Conservation (phyloP, 2,888 invertebrate species). For the Callinectes sapidus region DNA sequence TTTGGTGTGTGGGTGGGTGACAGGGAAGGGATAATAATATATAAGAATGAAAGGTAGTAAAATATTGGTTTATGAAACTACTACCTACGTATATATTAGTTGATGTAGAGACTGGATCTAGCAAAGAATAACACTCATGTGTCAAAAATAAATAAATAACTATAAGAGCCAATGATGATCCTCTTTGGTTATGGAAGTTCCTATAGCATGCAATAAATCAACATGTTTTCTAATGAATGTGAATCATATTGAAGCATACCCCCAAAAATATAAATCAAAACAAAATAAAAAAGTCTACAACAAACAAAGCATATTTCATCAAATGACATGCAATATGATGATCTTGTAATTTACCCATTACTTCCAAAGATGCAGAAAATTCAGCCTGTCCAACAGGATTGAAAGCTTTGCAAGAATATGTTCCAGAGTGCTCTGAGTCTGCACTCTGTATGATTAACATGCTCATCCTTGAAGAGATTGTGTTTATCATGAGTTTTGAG, state of each 20-base stretch:
- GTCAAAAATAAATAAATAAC: neutral
- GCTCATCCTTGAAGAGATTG: constrained; percentile 72
- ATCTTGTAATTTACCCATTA: constrained; percentile 72
- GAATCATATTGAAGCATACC: neutral
- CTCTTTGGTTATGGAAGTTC: neutral
- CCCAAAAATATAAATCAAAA: neutral
- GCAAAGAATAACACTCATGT: neutral
- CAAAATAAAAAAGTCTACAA: constrained; percentile 63
- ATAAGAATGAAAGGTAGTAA: neutral
- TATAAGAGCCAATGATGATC: constrained; percentile 3
- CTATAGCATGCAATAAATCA: constrained; percentile 2
- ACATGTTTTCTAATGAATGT: neutral
- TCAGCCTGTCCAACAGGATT: constrained; percentile 79
- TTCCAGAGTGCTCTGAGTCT: constrained; percentile 77
- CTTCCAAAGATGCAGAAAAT: constrained; percentile 71
- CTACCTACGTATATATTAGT: neutral
- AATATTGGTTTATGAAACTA: neutral
- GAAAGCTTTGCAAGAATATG: constrained; percentile 81
- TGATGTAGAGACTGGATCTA: neutral
- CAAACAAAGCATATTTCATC: neutral
- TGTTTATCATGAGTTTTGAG: constrained; percentile 74
- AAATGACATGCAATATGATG: neutral
- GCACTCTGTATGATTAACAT: constrained; percentile 73
- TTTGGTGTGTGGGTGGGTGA: neutral
- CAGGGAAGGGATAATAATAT: neutral